Evolutionary conservation across 2,113 vertebrate species (phyloP), one percentile per base, ranked within the genome.

Genomic region (Ramphastos sulfuratus): DNA sequence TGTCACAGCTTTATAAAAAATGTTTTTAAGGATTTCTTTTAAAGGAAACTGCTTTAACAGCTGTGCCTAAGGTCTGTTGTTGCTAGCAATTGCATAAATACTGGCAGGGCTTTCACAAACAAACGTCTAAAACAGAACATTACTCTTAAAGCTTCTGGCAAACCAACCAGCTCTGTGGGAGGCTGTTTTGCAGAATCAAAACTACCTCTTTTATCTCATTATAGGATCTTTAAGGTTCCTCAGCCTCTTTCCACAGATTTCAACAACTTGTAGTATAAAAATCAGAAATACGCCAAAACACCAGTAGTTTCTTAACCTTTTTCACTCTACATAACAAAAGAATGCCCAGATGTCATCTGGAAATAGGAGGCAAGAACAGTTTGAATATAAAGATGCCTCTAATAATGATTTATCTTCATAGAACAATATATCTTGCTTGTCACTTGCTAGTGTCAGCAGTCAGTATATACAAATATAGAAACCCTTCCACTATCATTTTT

Each of bases 71-170:
- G 63, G 81, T 95, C 93, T 93, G 91, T 76, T 95, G 84, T 82
- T 93, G 66, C 39, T 92, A 92, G 89, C 66, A 95, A 77, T 56
- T 92, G 85, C 91, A 94, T 65, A 96, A 83, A 95, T 64, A 90
- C 64, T 88, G 92, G 78, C 94, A 94, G n/a, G 21, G 59, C 92
- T 92, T 95, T 94, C 77, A 95, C 67, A 95, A 95, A 91, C 93
- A 94, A 91, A 75, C 60, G 66, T 82, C 85, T 84, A 91, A 95
- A 93, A 89, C 4, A 91, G 81, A 81, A 87, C 56, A 77, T 82
- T 85, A 79, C 80, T 89, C 84, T 82, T 93, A 46, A 95, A 87
- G 84, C 61, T 81, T 82, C 78, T 94, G 92, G 90, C 90, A 95
- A 94, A 93, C 2, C 20, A 74, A 83, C 35, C 35, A 66, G 83